These are phyloP conservation scores for Gymnorhina tibicen DNA, from an alignment of 2,113 vertebrate genomes.

Conservation along the genomic window DNA sequence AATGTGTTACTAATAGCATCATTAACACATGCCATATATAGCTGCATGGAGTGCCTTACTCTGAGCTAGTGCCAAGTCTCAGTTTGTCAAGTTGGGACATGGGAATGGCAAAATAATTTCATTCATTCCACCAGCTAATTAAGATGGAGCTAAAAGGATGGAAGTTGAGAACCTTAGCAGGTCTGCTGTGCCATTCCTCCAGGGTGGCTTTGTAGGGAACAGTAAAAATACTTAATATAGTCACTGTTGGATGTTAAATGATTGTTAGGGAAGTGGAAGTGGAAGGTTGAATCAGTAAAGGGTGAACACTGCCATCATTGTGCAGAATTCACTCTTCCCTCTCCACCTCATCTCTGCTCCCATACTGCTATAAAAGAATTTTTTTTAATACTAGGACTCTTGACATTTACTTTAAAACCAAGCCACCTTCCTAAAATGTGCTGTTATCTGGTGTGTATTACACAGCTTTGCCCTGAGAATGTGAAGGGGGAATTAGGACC, in stretches of 20 bases:
- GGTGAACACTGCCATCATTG: neutral
- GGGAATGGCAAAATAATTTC: conserved; percentile 64
- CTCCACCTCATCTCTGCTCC: neutral
- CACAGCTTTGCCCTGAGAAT: neutral
- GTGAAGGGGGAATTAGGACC: neutral
- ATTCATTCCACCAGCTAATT: conserved; percentile 61
- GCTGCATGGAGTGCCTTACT: conserved; percentile 14
- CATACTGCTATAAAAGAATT: neutral
- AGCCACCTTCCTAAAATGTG: neutral
- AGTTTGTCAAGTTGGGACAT: conserved; percentile 56
- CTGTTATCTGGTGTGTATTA: rapidly evolving
- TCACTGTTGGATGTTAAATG: conserved; percentile 37
- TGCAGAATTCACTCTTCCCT: neutral
- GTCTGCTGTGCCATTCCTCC: conserved; percentile 40
- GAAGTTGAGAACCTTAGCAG: conserved; percentile 49
- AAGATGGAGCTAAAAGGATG: conserved; percentile 57
- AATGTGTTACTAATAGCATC: conserved; percentile 62
- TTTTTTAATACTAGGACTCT: neutral
- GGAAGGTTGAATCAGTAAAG: neutral
- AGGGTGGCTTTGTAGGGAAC: conserved; percentile 60
- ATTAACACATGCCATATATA: conserved; percentile 62
- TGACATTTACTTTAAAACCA: neutral
- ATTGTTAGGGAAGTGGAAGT: conserved; percentile 26
- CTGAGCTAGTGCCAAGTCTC: conserved; percentile 44
- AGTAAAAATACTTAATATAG: conserved; percentile 50